Evolutionary conservation across 2,797 vertebrate genomes (phyloP).

Genomic region (Antennarius maculatus): DNA sequence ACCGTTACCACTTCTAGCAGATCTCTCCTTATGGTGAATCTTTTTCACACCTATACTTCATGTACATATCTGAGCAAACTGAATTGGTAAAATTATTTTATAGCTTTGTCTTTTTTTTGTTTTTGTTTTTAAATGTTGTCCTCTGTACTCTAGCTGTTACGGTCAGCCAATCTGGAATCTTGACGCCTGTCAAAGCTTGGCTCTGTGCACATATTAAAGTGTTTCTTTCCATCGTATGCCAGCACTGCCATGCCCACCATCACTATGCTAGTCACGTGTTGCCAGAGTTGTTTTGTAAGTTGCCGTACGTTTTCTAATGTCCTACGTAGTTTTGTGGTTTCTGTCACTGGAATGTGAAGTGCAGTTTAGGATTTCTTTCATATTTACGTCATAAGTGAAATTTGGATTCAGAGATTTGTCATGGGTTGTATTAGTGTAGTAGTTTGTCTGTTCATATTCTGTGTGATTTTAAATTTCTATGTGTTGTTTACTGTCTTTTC

Average conservation of each 20-base stretch:
- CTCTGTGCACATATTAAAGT: conserved; percentile 61
- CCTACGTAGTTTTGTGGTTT: neutral
- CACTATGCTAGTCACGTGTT: conserved; percentile 47
- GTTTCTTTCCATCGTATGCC: conserved; percentile 58
- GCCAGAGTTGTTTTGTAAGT: conserved; percentile 69
- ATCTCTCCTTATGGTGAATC: neutral
- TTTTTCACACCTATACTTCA: neutral
- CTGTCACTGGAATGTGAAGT: conserved; percentile 1
- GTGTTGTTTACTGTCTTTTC: neutral
- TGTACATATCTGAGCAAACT: conserved; percentile 26
- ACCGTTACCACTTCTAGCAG: neutral
- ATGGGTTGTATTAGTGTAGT: too few relatives aligned
- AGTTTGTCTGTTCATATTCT: conserved; percentile 6
- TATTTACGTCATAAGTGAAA: neutral
- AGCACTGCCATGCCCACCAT: conserved; percentile 46
- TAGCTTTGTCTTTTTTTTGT: conserved; percentile 27
- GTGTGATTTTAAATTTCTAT: neutral
- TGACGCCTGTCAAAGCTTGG: conserved; percentile 57
- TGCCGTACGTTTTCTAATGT: neutral
- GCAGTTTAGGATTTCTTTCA: neutral
- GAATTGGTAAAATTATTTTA: conserved; percentile 45
- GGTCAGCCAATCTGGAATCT: conserved; percentile 53
- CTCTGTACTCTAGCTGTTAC: conserved; percentile 69
- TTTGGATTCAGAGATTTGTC: neutral
- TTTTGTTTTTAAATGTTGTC: conserved; percentile 48